These are phyloP conservation scores for Morelia viridis DNA, from an alignment of 2,797 vertebrate species.

Conservation along the genomic window DNA sequence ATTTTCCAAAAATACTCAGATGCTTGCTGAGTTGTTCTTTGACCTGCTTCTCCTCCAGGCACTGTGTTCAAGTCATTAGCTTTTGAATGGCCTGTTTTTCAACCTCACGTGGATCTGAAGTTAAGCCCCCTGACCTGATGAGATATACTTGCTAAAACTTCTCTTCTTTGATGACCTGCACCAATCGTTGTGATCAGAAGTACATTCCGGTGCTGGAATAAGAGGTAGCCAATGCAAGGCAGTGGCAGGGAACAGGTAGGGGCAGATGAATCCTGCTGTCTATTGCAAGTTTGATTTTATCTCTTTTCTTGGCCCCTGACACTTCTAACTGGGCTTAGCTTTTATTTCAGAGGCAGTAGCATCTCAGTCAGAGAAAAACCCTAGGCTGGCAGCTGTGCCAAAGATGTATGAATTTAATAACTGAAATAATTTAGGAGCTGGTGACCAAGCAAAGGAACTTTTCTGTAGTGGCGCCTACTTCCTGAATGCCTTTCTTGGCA, in stretches of 20 bases:
- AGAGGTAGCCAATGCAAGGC: neutral
- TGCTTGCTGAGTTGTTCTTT: constrained; percentile 11
- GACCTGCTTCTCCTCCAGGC: constrained; percentile 13
- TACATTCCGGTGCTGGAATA: neutral
- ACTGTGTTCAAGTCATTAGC: neutral
- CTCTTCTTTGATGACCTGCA: neutral
- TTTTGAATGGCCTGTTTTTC: constrained; percentile 10
- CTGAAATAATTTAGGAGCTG: neutral
- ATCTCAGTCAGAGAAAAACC: neutral
- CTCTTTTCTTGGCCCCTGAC: neutral
- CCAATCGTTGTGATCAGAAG: neutral
- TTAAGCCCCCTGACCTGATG: neutral
- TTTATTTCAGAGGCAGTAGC: neutral
- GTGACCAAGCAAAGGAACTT: neutral
- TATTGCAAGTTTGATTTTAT: neutral
- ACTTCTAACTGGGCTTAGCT: neutral
- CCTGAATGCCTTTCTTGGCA: neutral
- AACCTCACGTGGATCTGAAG: neutral
- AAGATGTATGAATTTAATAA: neutral
- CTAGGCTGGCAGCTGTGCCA: neutral
- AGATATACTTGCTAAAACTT: neutral
- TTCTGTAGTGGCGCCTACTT: neutral
- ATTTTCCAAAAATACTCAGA: neutral
- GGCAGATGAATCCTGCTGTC: neutral
- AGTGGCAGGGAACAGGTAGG: no score